phyloP scores from a whole-genome alignment of 2,113 vertebrate genomes.

The Acinonyx jubatus region DNA sequence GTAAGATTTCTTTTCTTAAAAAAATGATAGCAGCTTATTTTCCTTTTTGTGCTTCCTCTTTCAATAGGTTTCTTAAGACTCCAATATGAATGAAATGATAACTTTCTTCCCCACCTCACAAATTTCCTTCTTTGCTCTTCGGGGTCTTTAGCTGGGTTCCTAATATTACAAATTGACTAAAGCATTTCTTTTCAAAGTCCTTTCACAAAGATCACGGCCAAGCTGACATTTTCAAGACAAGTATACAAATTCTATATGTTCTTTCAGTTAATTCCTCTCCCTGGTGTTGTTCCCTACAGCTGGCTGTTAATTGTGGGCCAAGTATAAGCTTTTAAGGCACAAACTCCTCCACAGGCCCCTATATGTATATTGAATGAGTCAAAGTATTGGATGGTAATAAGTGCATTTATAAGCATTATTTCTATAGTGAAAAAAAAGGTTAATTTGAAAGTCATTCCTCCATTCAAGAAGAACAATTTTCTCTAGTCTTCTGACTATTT shows the following conservation, averaged over 20 bases:
- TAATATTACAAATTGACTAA: neutral
- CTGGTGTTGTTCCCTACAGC: neutral
- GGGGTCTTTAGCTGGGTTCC: neutral
- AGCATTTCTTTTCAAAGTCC: neutral
- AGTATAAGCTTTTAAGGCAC: constrained; percentile 34
- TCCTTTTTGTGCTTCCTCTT: neutral
- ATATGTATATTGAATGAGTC: neutral
- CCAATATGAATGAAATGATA: neutral
- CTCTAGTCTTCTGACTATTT: constrained; percentile 85
- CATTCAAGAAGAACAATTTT: constrained; percentile 83
- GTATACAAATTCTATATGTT: neutral
- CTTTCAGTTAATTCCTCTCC: neutral
- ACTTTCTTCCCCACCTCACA: neutral
- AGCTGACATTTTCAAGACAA: neutral
- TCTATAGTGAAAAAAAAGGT: constrained; percentile 77
- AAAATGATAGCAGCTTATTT: neutral
- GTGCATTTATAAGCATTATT: constrained; percentile 71
- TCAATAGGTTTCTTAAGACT: neutral
- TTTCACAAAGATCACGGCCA: neutral
- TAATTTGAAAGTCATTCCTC: constrained; percentile 73
- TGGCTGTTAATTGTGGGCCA: neutral
- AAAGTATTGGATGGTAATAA: constrained; percentile 69
- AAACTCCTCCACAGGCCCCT: neutral
- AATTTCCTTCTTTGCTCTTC: neutral
- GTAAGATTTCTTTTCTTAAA: neutral